phyloP scores from a whole-genome alignment of 2,888 invertebrate species.

The Campaea margaritaria region DNA sequence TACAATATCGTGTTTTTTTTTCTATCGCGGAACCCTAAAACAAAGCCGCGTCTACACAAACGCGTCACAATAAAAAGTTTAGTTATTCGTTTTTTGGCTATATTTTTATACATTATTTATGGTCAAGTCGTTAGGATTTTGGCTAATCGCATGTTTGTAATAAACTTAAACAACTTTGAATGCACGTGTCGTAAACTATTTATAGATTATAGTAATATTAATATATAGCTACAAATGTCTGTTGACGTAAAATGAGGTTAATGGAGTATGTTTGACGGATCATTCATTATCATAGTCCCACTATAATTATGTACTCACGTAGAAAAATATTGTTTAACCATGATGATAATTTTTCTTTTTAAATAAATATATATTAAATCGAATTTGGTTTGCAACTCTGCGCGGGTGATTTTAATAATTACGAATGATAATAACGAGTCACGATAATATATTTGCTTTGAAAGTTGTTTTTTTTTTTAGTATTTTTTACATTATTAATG shows the following conservation, averaged over 20 bases:
- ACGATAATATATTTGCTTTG: too few species aligned
- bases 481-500: too few species aligned
- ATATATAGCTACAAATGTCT: constrained; percentile 21
- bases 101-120: constrained; percentile 71
- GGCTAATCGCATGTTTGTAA: constrained; percentile 70
- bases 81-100: constrained; percentile 62
- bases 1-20: background rate
- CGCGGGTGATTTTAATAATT: too few species aligned
- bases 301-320: background rate
- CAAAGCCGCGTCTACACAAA: constrained; percentile 55
- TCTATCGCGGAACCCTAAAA: constrained; percentile 54
- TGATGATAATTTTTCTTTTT: too few species aligned
- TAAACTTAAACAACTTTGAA: constrained; percentile 59
- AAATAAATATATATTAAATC: too few species aligned
- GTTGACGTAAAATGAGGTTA: constrained; percentile 20
- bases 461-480: too few species aligned
- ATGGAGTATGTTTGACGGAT: constrained; percentile 16
- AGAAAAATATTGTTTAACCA: too few species aligned
- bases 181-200: constrained; percentile 66
- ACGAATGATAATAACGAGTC: background rate
- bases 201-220: constrained; percentile 53
- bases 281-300: background rate
- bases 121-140: constrained; percentile 69
- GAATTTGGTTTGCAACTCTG: too few species aligned
- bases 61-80: constrained; percentile 70